Evolutionary conservation across 1,140 invertebrate species (phyloP).

Genomic region (Drosophila bocki): DNA sequence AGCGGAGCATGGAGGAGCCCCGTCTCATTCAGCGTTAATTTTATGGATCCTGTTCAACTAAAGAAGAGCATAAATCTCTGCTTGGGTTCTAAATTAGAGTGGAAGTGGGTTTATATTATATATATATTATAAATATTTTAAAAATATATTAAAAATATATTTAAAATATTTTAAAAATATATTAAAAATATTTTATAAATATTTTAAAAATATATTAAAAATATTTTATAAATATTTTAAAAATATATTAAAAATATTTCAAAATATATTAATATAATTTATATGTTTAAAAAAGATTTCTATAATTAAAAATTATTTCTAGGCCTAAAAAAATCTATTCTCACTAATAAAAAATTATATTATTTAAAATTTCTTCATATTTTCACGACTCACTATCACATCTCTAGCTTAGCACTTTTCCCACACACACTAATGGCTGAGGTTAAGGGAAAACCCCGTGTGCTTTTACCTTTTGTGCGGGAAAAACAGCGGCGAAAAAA

Average conservation of each 20-base stretch:
- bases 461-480: not conserved
- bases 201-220: too few relatives aligned
- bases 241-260: too few relatives aligned
- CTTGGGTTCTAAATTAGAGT: not conserved
- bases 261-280: too few relatives aligned
- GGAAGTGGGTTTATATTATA: too few relatives aligned
- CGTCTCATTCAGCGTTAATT: slow-evolving; percentile 67
- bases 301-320: not conserved
- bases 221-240: too few relatives aligned
- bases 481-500: slow-evolving; percentile 3
- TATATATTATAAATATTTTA: too few relatives aligned
- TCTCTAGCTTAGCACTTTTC: not conserved
- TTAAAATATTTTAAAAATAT: too few relatives aligned
- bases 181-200: too few relatives aligned
- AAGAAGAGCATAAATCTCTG: slow-evolving; percentile 62
- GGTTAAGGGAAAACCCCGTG: not conserved
- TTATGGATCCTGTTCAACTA: slow-evolving; percentile 71
- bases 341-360: too few relatives aligned
- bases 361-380: not conserved
- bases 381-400: not conserved
- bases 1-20: slow-evolving; percentile 1
- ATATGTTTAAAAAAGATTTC: not conserved
- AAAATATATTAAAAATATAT: too few relatives aligned
- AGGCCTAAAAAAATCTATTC: not conserved
- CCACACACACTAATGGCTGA: slow-evolving; percentile 7